Evolutionary conservation across 2,888 invertebrate species (phyloP).

Genomic region (Orthonychiurus folsomi): DNA sequence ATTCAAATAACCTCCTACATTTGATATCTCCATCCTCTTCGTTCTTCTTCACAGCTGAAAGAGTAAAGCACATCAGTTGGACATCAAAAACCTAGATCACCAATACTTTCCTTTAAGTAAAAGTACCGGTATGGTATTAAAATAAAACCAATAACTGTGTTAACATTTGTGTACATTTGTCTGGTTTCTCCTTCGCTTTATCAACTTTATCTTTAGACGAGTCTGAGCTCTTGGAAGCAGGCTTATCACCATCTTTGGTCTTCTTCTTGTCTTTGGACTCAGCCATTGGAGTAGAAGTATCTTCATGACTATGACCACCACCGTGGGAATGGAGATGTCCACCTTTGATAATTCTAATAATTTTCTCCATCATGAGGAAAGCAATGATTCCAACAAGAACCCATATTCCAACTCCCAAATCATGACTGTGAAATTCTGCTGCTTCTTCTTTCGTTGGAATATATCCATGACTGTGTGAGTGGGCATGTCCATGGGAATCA

Average conservation of each 20-base stretch:
- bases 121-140: too few species aligned
- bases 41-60: conserved; percentile 7
- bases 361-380: conserved; percentile 88
- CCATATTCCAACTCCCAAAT: conserved; percentile 87
- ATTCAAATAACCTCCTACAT: conserved; percentile 88
- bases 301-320: too few species aligned
- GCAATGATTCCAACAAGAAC: conserved; percentile 86
- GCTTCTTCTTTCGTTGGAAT: conserved; percentile 38
- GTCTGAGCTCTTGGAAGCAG: too few species aligned
- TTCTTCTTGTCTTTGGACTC: conserved; percentile 11
- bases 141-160: too few species aligned
- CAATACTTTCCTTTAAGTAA: too few species aligned
- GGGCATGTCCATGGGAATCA: conserved; percentile 45
- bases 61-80: background rate
- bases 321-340: conserved; percentile 60
- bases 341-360: conserved; percentile 75
- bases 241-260: background rate
- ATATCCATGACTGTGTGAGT: conserved; percentile 50
- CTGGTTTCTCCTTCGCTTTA: too few species aligned
- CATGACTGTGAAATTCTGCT: conserved; percentile 54
- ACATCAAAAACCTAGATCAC: too few species aligned
- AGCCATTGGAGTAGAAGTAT: too few species aligned
- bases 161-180: too few species aligned
- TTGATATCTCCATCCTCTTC: conserved; percentile 52
- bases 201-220: too few species aligned